phyloP scores from a whole-genome alignment of 2,113 vertebrate genomes.

The Mola mola region DNA sequence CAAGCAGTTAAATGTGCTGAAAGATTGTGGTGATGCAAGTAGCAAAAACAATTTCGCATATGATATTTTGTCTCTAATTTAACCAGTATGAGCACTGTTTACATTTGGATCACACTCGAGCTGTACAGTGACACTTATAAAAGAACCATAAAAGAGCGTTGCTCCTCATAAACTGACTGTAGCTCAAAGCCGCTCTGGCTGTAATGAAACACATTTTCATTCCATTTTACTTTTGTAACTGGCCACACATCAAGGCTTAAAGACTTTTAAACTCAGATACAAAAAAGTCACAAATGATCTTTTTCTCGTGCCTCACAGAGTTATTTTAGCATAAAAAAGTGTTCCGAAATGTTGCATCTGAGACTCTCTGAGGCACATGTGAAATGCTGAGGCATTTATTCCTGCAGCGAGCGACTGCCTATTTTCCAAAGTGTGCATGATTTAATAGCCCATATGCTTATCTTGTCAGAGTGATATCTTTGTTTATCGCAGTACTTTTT shows the following conservation, averaged over 20 bases:
- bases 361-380: slow-evolving; percentile 1
- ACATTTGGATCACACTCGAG: neutral
- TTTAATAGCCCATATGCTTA: slow-evolving; percentile 52
- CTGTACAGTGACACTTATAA: too few species aligned
- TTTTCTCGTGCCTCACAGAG: slow-evolving; percentile 19
- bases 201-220: neutral
- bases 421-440: slow-evolving; percentile 35
- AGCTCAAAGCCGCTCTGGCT: neutral
- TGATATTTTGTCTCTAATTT: slow-evolving; percentile 31
- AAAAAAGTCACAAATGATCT: slow-evolving; percentile 16
- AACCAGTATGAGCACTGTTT: slow-evolving; percentile 2
- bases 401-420: slow-evolving; percentile 12
- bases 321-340: slow-evolving; percentile 22
- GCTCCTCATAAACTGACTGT: slow-evolving; percentile 7
- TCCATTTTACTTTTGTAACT: slow-evolving; percentile 2
- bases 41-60: neutral
- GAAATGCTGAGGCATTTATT: slow-evolving; percentile 8
- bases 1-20: neutral
- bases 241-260: slow-evolving; percentile 13
- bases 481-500: slow-evolving; percentile 48
- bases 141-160: slow-evolving; percentile 17
- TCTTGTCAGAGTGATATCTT: slow-evolving; percentile 48
- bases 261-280: slow-evolving; percentile 24
- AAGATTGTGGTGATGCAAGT: neutral
- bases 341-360: slow-evolving; percentile 1